A percentile compares a stretch with the other conserved stretches of the same genome.
Evolutionary conservation across 23 tunicate genomes (phyloP).

Genomic region (Botrylloides violaceus): DNA sequence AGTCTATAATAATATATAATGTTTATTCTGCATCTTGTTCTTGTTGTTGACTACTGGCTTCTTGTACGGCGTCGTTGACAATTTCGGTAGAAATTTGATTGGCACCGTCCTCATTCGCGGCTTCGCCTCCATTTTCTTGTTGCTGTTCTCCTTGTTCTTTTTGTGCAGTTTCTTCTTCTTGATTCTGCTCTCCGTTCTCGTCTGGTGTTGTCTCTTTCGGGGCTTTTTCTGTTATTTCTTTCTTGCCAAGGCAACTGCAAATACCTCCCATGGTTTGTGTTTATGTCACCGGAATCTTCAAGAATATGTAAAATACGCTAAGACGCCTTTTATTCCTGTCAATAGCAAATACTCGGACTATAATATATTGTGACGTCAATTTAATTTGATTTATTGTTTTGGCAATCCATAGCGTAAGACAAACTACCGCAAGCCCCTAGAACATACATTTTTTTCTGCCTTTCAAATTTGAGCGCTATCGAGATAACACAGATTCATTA

Average conservation of each 20-base stretch:
- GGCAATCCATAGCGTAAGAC: too few species aligned
- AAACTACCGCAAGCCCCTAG: too few species aligned
- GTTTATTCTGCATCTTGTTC: neutral
- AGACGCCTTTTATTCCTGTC: too few species aligned
- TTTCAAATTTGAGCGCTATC: too few species aligned
- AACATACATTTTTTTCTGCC: too few species aligned
- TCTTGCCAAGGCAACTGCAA: neutral
- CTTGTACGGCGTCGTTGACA: conserved; percentile 51
- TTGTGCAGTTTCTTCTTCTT: neutral
- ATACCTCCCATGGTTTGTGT: neutral
- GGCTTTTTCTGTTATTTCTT: neutral
- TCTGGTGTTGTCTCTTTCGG: neutral
- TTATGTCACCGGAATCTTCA: too few species aligned
- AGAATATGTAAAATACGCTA: too few species aligned
- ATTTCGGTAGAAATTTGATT: conserved; percentile 49
- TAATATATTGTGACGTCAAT: too few species aligned
- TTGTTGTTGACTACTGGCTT: conserved; percentile 33
- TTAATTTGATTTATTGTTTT: too few species aligned
- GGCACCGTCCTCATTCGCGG: conserved; percentile 44
- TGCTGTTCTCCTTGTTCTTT: neutral
- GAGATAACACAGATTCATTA: too few species aligned
- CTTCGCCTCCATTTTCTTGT: conserved; percentile 16
- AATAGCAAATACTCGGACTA: too few species aligned
- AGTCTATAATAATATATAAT: neutral
- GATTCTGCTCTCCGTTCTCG: conserved; percentile 1